These are phyloP conservation scores for Phrixothrix hirtus DNA, from an alignment of 2,888 invertebrate species.

Conservation along the genomic window DNA sequence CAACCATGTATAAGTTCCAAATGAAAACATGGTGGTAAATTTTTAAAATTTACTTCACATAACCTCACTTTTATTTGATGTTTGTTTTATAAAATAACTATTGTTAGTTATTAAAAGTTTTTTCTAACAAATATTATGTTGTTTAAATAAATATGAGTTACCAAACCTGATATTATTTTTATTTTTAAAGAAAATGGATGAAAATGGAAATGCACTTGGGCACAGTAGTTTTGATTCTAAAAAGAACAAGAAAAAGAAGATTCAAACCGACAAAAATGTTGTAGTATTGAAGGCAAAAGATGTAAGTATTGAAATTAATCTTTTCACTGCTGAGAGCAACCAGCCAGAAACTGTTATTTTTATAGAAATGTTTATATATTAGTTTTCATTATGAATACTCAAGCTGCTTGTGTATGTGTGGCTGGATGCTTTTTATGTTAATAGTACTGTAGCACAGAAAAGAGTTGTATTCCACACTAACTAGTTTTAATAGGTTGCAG, in stretches of 20 bases:
- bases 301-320: no score
- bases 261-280: conserved; percentile 57
- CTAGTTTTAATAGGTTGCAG: conserved; percentile 73
- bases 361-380: no score
- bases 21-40: no score
- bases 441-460: neutral
- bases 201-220: conserved; percentile 77
- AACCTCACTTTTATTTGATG: no score
- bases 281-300: conserved; percentile 55
- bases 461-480: neutral
- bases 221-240: conserved; percentile 58
- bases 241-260: conserved; percentile 64
- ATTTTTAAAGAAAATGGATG: conserved; percentile 70
- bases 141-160: neutral
- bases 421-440: no score
- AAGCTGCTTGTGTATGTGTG: no score
- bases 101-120: neutral
- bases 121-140: neutral
- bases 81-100: no score
- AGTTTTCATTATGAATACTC: no score
- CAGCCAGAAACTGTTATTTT: no score
- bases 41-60: no score
- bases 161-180: neutral
- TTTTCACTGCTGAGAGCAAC: no score
- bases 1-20: no score